These are phyloP conservation scores for Cephalopterus ornatus DNA, from an alignment of 2,113 vertebrate genomes.

Conservation along the genomic window DNA sequence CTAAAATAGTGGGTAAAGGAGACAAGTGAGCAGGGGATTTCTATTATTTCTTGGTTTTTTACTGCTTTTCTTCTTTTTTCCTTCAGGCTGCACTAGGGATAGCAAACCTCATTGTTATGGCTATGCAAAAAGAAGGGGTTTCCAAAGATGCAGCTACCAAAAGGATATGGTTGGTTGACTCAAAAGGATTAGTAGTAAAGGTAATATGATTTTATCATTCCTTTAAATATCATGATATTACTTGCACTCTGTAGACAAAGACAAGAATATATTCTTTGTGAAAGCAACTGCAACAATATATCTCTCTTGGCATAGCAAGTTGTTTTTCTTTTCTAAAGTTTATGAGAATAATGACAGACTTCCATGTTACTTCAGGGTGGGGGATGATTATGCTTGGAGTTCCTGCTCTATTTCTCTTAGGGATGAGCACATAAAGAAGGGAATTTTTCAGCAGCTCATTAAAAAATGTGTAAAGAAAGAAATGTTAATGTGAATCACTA, in stretches of 20 bases:
- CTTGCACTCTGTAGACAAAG: neutral
- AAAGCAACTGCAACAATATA: neutral
- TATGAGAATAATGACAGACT: neutral
- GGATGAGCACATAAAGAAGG: neutral
- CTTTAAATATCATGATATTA: neutral
- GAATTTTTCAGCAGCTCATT: neutral
- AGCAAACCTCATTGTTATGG: constrained; percentile 90
- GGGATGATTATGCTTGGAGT: neutral
- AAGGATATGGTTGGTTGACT: constrained; percentile 99
- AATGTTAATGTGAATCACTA: neutral
- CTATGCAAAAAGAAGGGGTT: constrained; percentile 93
- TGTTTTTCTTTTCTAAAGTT: neutral
- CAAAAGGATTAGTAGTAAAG: constrained; percentile 96
- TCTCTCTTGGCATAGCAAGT: neutral
- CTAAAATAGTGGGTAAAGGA: neutral
- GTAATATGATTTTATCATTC: constrained; percentile 66
- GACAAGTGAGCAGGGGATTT: neutral
- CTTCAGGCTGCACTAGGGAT: constrained; percentile 94
- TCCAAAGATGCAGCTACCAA: constrained; percentile 75
- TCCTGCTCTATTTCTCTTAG: neutral
- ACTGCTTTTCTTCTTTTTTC: neutral
- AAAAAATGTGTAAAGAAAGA: neutral
- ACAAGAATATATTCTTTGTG: neutral
- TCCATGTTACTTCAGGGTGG: neutral
- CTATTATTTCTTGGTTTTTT: neutral